Evolutionary conservation across 2,888 invertebrate species (phyloP).

Genomic region (Drosophila greeni): DNA sequence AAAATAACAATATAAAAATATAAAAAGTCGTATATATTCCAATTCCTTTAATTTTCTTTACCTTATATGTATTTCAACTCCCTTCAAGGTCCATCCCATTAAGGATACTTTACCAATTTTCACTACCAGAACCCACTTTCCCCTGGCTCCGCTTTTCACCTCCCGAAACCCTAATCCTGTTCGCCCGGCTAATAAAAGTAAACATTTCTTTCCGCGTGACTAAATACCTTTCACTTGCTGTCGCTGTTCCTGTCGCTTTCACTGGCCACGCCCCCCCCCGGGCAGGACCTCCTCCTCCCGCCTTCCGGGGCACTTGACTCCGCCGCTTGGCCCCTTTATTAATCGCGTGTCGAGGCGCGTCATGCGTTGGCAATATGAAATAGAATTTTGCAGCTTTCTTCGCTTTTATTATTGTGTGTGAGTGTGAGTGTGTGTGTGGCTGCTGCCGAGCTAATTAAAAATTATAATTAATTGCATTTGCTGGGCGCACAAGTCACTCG

Average conservation of each 20-base stretch:
- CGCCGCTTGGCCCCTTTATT: constrained; percentile 53
- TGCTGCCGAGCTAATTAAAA: constrained; percentile 65
- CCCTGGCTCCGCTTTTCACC: background rate
- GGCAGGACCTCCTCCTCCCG: background rate
- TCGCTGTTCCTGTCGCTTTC: constrained; percentile 45
- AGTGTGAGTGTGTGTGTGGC: constrained; percentile 15
- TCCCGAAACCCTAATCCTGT: constrained; percentile 37
- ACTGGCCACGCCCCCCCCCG: constrained; percentile 43
- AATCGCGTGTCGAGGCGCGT: constrained; percentile 68
- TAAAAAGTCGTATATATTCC: no score
- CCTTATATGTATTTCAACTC: background rate
- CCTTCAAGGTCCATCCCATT: background rate
- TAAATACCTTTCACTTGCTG: constrained; percentile 74
- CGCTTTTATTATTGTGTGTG: constrained; percentile 42
- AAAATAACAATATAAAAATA: no score
- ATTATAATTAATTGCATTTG: constrained; percentile 74
- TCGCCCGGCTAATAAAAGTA: constrained; percentile 60
- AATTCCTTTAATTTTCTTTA: no score
- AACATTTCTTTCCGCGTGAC: constrained; percentile 73
- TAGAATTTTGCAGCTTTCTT: constrained; percentile 56
- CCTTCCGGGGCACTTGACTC: constrained; percentile 26
- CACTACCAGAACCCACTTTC: background rate
- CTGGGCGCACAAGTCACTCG: constrained; percentile 57
- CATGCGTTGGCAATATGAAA: constrained; percentile 66
- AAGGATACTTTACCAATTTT: constrained; percentile 8